These are phyloP conservation scores for Corythoichthys haematopterus DNA, from an alignment of 2,113 vertebrate species.

Conservation along the genomic window DNA sequence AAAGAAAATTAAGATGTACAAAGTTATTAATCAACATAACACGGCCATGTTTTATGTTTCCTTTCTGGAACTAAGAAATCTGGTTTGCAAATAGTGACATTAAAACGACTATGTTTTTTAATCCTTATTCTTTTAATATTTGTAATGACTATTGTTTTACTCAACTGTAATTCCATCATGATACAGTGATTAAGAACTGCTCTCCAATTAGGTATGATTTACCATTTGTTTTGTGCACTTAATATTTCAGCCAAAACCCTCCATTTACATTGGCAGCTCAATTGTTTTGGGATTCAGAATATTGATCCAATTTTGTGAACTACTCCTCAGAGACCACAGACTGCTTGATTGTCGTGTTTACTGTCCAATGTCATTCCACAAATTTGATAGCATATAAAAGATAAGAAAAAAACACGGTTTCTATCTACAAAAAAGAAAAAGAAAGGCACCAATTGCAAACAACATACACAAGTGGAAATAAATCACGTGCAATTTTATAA, in stretches of 20 bases:
- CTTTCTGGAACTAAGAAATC: no score
- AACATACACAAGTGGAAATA: background rate
- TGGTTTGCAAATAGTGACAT: no score
- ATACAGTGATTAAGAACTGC: background rate
- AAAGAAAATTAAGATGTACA: no score
- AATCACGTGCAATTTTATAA: no score
- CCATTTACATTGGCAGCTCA: background rate
- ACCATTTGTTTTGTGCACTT: background rate
- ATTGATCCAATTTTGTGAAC: background rate
- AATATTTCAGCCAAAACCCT: background rate
- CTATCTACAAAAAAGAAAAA: background rate
- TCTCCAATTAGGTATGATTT: background rate
- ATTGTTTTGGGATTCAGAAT: background rate
- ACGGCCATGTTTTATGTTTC: no score
- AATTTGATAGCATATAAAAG: background rate
- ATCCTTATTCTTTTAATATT: no score
- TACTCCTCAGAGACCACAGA: background rate
- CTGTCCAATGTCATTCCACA: background rate
- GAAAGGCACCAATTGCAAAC: background rate
- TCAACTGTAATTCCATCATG: no score
- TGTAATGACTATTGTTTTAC: no score
- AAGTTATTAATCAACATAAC: no score
- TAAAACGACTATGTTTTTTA: no score
- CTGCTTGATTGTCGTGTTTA: background rate
- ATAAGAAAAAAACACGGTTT: background rate